phyloP scores from a whole-genome alignment of 2,797 vertebrate genomes.

The Paratrypauchen microcephalus region DNA sequence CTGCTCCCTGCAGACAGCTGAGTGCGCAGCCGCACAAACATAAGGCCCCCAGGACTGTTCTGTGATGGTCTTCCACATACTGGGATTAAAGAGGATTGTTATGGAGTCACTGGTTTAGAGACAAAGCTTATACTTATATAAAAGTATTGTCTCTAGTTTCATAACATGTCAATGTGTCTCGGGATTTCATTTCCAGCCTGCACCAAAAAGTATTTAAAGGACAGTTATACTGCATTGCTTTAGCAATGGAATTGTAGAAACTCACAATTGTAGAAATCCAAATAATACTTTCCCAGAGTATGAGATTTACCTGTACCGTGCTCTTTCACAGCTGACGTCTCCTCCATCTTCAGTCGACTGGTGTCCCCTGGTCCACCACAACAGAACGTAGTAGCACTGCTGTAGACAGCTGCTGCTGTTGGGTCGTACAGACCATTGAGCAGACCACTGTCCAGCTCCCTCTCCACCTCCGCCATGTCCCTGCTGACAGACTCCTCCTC shows the following conservation, averaged over 20 bases:
- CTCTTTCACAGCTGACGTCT: slow-evolving; percentile 35
- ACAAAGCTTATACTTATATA: neutral
- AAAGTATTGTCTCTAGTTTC: neutral
- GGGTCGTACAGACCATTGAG: slow-evolving; percentile 44
- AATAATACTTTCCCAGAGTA: too few relatives aligned
- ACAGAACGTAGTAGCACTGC: slow-evolving; percentile 75
- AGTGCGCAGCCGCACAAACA: slow-evolving; percentile 79
- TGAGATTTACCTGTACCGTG: slow-evolving; percentile 50
- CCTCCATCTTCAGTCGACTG: slow-evolving; percentile 25
- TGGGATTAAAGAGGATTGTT: slow-evolving; percentile 28
- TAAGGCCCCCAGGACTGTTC: slow-evolving; percentile 56
- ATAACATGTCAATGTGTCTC: too few relatives aligned
- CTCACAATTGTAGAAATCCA: too few relatives aligned
- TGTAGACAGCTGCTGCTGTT: slow-evolving; percentile 53
- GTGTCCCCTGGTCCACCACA: slow-evolving; percentile 64
- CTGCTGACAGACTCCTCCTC: slow-evolving; percentile 48
- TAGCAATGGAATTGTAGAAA: too few relatives aligned
- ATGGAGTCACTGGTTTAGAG: neutral
- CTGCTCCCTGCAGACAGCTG: slow-evolving; percentile 63
- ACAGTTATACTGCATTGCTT: too few relatives aligned
- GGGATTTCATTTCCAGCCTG: neutral
- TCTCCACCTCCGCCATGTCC: slow-evolving; percentile 60
- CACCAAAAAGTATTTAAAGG: too few relatives aligned
- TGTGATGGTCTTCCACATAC: slow-evolving; percentile 43
- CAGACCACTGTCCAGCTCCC: slow-evolving; percentile 41